Base-by-base conservation (phyloP, 2,113 vertebrate genomes). In the Cyphomyrus plagiostoma region DNA sequence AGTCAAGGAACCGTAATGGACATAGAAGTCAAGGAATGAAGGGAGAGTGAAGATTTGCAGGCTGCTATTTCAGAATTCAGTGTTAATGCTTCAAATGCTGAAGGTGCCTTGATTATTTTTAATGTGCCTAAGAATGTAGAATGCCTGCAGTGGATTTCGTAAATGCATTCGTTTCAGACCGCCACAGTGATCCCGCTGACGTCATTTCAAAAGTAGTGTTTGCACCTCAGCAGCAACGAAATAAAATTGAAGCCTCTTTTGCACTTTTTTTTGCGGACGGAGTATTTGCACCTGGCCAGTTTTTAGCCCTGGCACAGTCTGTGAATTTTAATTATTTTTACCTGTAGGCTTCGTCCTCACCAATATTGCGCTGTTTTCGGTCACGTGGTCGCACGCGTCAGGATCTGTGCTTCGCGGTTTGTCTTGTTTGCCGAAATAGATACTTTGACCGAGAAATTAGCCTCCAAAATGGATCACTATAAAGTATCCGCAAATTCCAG, bases 21-120 rank as follows among this genome's bases (percentile, higher is more conserved):
- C 92, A 89, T 88, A 94, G 90, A 87, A 82, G 6, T 92, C 88
- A 90, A 91, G 90, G 91, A 92, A 90, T 89, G 88, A 89, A 89
- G 87, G 91, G 80, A 82, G 89, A 94, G 90, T 83, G 3, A 89
- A 93, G 94, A 93, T 93, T 92, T 90, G 91, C 91, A 94, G 90
- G 93, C 92, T 94, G 95, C 95, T 93, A 93, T 86, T 87, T 91
- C 93, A 88, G 53, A 93, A 93, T 89, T 92, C 92, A 95, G 94
- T 96, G 94, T 95, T 95, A 93, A 94, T 90, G 95, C 94, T 95
- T 95, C 48, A 93, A 93, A 93, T 93, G 95, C 92, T 96, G 94
- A 94, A 95, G 95, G 96, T 96, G 96, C 96, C 96, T 96, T 96
- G 94, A 95, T 96, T 92, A 92, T 95, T 95, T 30, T 95, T 93